A percentile compares a stretch with the other conserved stretches of the same genome.
These are phyloP conservation scores for Hydrotaea cyrtoneurina DNA, from an alignment of 2,888 invertebrate genomes.

Conservation along the genomic window DNA sequence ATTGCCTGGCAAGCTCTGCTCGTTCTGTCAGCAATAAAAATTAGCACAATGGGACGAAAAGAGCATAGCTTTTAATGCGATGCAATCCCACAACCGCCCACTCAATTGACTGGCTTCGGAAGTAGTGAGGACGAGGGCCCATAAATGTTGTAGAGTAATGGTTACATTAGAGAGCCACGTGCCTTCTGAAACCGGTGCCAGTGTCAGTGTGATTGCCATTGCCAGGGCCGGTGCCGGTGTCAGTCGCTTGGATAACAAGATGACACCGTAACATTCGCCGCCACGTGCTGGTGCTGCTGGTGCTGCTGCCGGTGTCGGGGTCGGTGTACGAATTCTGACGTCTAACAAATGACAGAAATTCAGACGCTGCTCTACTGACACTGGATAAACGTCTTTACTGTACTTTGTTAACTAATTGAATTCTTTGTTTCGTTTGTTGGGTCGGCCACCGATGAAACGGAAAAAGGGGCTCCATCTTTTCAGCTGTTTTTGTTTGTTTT, in stretches of 20 bases:
- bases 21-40: conserved; percentile 24
- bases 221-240: too few relatives aligned
- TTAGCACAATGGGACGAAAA: conserved; percentile 30
- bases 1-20: conserved; percentile 22
- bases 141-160: conserved; percentile 69
- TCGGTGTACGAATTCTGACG: conserved; percentile 39
- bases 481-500: conserved; percentile 55
- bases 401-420: conserved; percentile 60
- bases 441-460: background rate
- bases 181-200: conserved; percentile 68
- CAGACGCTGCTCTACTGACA: conserved; percentile 33
- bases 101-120: conserved; percentile 70
- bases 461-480: conserved; percentile 51
- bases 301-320: conserved; percentile 26
- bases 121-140: conserved; percentile 20
- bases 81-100: conserved; percentile 53
- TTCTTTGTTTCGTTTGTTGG: conserved; percentile 50
- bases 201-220: too few relatives aligned
- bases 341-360: conserved; percentile 60
- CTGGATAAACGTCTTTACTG: conserved; percentile 28
- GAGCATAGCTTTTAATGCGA: conserved; percentile 32
- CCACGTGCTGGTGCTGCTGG: conserved; percentile 61
- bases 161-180: conserved; percentile 74
- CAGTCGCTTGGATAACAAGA: conserved; percentile 42
- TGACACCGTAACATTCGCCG: conserved; percentile 38